phyloP scores from a whole-genome alignment of 1,140 invertebrate species.

The Rhynchophorus ferrugineus region DNA sequence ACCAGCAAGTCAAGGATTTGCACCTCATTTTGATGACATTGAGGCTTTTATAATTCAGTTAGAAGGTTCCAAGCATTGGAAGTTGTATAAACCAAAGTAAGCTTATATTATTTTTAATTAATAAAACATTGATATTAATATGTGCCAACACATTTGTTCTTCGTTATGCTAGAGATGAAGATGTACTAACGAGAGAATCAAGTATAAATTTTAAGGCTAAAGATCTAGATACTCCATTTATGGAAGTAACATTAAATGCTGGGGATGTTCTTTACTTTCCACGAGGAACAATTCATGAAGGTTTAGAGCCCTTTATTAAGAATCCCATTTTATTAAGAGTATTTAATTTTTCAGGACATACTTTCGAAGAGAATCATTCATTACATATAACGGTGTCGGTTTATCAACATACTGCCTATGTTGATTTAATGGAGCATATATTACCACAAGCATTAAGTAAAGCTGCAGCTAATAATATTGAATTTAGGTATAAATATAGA shows the following conservation, averaged over 20 bases:
- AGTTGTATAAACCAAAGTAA: slow-evolving; percentile 71
- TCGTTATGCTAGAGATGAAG: slow-evolving; percentile 37
- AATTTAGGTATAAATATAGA: slow-evolving; percentile 49
- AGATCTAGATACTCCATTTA: slow-evolving; percentile 72
- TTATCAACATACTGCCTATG: slow-evolving; percentile 86
- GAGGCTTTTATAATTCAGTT: slow-evolving; percentile 96
- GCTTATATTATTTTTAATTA: slow-evolving; percentile 1
- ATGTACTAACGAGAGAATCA: slow-evolving; percentile 70
- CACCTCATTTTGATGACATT: slow-evolving; percentile 97
- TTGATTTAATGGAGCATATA: slow-evolving; percentile 77
- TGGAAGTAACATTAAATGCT: slow-evolving; percentile 72
- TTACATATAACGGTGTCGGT: slow-evolving; percentile 88
- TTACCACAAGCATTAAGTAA: slow-evolving; percentile 66
- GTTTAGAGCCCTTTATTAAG: slow-evolving; percentile 25
- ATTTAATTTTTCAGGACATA: slow-evolving; percentile 38
- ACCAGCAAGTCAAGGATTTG: slow-evolving; percentile 91
- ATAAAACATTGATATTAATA: neutral
- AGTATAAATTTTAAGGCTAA: slow-evolving; percentile 73
- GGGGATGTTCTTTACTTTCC: slow-evolving; percentile 92
- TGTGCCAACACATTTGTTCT: neutral
- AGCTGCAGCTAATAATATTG: slow-evolving; percentile 62
- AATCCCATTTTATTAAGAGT: neutral
- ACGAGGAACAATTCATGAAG: slow-evolving; percentile 90
- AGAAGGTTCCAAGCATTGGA: slow-evolving; percentile 94
- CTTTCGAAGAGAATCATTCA: slow-evolving; percentile 70